phyloP scores from a whole-genome alignment of 2,888 invertebrate species.

The Drosophila nigricruria region DNA sequence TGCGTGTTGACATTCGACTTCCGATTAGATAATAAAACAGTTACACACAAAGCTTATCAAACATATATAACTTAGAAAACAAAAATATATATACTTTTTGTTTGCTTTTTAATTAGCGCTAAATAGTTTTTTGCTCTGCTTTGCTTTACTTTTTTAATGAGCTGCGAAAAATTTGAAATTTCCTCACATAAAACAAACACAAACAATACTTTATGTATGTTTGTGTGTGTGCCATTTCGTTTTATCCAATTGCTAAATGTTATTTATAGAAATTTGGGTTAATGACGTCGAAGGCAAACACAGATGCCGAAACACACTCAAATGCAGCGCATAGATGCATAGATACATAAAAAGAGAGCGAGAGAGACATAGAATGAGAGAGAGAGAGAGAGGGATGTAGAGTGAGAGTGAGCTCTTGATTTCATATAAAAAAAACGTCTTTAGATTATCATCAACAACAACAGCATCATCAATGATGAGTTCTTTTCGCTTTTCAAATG shows the following conservation, averaged over 20 bases:
- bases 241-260: conserved; percentile 60
- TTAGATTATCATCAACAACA: conserved; percentile 65
- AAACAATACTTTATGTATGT: not conserved
- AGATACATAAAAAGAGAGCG: conserved; percentile 39
- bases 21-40: conserved; percentile 45
- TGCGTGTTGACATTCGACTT: conserved; percentile 28
- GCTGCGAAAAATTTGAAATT: conserved; percentile 45
- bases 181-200: conserved; percentile 28
- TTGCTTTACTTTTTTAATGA: conserved; percentile 21
- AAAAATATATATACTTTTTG: conserved; percentile 1
- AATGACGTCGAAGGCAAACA: conserved; percentile 64
- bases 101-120: conserved; percentile 31
- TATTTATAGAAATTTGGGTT: conserved; percentile 78
- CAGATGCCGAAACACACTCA: conserved; percentile 48
- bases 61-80: not conserved
- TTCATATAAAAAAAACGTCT: conserved; percentile 23
- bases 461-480: conserved; percentile 53
- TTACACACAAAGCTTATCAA: conserved; percentile 41
- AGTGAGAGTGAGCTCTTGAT: conserved; percentile 14
- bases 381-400: not conserved
- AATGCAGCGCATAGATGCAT: conserved; percentile 18
- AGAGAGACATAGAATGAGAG: not conserved
- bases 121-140: conserved; percentile 24
- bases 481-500: conserved; percentile 75
- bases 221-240: conserved; percentile 24